Conservation (phyloP, 1,140 invertebrate species). For the Neomicropteryx cornuta region DNA sequence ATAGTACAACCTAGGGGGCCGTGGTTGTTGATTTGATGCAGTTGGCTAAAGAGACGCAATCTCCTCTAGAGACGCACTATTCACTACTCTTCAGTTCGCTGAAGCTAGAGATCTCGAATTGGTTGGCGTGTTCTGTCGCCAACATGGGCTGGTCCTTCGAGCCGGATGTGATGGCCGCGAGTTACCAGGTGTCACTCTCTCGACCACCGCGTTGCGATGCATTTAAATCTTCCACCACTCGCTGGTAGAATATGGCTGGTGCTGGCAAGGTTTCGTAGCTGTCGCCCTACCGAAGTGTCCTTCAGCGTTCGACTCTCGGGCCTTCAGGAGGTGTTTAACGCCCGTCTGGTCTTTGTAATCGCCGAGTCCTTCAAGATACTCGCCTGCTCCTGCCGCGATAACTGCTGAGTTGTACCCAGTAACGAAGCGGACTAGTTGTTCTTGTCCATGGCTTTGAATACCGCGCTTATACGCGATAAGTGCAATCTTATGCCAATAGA, state of each 20-base stretch:
- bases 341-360: conserved; percentile 9
- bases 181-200: not conserved
- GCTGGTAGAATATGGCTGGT: conserved; percentile 3
- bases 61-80: too few relatives aligned
- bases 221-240: not conserved
- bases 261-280: conserved; percentile 9
- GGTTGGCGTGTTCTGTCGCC: too few relatives aligned
- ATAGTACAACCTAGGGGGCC: too few relatives aligned
- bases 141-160: too few relatives aligned
- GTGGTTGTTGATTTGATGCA: too few relatives aligned
- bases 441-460: conserved; percentile 1
- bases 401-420: conserved; percentile 2
- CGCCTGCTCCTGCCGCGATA: conserved; percentile 11
- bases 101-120: too few relatives aligned
- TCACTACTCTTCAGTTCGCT: too few relatives aligned
- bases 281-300: conserved; percentile 1
- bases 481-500: conserved; percentile 11
- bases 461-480: conserved; percentile 8
- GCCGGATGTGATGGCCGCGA: too few relatives aligned
- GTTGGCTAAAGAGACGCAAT: too few relatives aligned
- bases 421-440: conserved; percentile 10
- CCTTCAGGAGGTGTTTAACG: conserved; percentile 8
- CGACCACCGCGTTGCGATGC: not conserved
- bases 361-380: conserved; percentile 10
- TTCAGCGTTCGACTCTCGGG: not conserved